Base-by-base conservation (phyloP, 2,888 invertebrate genomes). In the Cheilosia pagana region DNA sequence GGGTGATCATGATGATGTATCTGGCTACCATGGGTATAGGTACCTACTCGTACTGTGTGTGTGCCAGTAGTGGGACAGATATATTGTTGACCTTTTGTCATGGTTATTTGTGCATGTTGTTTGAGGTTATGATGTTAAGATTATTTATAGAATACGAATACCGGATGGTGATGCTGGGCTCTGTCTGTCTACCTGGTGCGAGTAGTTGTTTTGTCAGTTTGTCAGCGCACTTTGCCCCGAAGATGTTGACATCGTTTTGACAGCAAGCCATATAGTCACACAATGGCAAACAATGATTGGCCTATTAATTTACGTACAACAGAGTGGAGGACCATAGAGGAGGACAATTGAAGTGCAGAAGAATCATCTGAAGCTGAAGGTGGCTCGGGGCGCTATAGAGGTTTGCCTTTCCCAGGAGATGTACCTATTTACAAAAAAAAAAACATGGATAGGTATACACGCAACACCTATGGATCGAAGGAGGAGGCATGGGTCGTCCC, bases 91-190 rank as follows among this genome's bases (percentile, higher is more conserved):
- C 86, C 86, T 86, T 86, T 86, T 86, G 86, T 86, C 86, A 86
- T 72, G 81, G 86, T 68, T 86, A 72, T 81, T 81, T 86, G 86
- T 81, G 81, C 81, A 81, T 81, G 86, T 86, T 86, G 81, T 86
- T 86, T 86, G 86, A 86, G 81, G 86, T 86, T 86, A 86, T 81
- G 81, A 81, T 86, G 86, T 81, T 86, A 86, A 85, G 81, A 85
- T 85, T 85, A 85, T 85, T 85, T 85, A 85, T 85, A 85, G 85
- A 85, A 81, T 76, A 75, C 81, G 85, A 85, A 81, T 76, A 75
- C 81, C 85, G 81, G 85, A 81, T 85, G 83, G 43, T 35, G 35
- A 35, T 35, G 12, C 3, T 35, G 25, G 48, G 25, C 14, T 23
- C 23, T 2, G 52, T 7, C 35, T 31, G 19, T 57, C 81, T 71